These are phyloP conservation scores for Aethina tumida DNA, from an alignment of 1,140 invertebrate genomes.

Conservation along the genomic window DNA sequence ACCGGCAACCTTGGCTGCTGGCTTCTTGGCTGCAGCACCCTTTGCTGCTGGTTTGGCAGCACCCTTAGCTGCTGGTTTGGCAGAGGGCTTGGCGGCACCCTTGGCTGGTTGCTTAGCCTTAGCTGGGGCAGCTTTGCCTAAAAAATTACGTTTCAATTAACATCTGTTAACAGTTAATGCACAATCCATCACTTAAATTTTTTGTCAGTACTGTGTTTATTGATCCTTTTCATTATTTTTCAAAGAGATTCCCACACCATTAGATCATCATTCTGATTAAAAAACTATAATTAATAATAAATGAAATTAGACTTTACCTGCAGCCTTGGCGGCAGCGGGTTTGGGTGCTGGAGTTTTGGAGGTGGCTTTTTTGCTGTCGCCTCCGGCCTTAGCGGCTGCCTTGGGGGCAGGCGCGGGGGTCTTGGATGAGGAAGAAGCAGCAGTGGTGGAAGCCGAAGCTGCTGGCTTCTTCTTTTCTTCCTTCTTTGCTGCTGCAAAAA, in stretches of 20 bases:
- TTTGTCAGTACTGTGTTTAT: too few species aligned
- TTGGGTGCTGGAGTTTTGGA: slow-evolving; percentile 20
- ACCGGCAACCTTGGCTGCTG: slow-evolving; percentile 32
- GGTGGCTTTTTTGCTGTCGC: slow-evolving; percentile 29
- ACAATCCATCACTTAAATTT: too few species aligned
- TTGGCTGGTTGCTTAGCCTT: slow-evolving; percentile 19
- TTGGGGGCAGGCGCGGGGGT: slow-evolving; percentile 33
- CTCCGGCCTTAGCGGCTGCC: slow-evolving; percentile 38
- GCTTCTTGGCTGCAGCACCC: slow-evolving; percentile 33
- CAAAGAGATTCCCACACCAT: too few species aligned
- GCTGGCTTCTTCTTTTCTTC: slow-evolving; percentile 51
- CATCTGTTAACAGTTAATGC: too few species aligned
- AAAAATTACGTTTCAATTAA: too few species aligned
- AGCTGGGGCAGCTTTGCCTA: slow-evolving; percentile 24
- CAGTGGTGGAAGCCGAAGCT: slow-evolving; percentile 35
- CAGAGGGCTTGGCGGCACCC: slow-evolving; percentile 28
- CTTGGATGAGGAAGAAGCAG: slow-evolving; percentile 32
- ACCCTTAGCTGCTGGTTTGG: slow-evolving; percentile 33
- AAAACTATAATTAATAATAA: too few species aligned
- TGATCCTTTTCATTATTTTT: too few species aligned
- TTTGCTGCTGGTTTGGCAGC: slow-evolving; percentile 39
- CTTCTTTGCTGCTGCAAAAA: slow-evolving; percentile 40
- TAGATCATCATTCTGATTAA: too few species aligned
- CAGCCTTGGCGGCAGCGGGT: slow-evolving; percentile 33
- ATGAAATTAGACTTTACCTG: too few species aligned